These are phyloP conservation scores for Knipowitschia caucasica DNA, from an alignment of 2,797 vertebrate species.

Conservation along the genomic window DNA sequence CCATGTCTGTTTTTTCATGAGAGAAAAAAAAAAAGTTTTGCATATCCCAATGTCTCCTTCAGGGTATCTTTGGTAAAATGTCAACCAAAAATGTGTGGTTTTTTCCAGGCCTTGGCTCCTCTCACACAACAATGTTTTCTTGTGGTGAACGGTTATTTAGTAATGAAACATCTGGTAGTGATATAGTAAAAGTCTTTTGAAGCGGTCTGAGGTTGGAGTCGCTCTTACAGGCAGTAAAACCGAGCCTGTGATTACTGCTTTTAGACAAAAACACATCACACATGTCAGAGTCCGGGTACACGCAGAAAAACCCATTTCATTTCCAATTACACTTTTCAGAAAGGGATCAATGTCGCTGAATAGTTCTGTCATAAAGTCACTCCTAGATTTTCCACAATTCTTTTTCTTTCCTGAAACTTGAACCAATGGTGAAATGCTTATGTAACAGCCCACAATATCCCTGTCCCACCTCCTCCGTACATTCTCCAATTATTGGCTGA, in stretches of 20 bases:
- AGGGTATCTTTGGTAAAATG: constrained; percentile 28
- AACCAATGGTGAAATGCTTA: constrained; percentile 32
- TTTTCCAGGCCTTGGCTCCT: constrained; percentile 43
- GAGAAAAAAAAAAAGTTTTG: too few species aligned
- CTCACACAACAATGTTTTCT: constrained; percentile 46
- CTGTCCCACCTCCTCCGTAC: constrained; percentile 64
- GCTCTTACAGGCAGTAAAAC: constrained; percentile 65
- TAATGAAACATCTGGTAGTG: constrained; percentile 75
- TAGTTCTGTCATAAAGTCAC: constrained; percentile 64
- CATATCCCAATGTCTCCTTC: too few species aligned
- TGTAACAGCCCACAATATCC: constrained; percentile 45
- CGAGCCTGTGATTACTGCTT: constrained; percentile 67
- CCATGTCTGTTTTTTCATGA: too few species aligned
- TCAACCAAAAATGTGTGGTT: constrained; percentile 49
- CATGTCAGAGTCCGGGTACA: constrained; percentile 48
- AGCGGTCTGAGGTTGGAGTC: constrained; percentile 65
- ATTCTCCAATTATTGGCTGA: constrained; percentile 76
- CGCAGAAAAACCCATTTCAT: constrained; percentile 62
- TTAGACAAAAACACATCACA: constrained; percentile 61
- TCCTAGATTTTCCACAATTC: constrained; percentile 48
- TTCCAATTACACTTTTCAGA: constrained; percentile 65
- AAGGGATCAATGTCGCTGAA: constrained; percentile 60
- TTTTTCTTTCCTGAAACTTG: constrained; percentile 23
- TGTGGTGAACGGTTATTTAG: constrained; percentile 58
- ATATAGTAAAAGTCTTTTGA: constrained; percentile 71